Conservation (phyloP, 2,113 vertebrate species). For the Opisthocomus hoazin region DNA sequence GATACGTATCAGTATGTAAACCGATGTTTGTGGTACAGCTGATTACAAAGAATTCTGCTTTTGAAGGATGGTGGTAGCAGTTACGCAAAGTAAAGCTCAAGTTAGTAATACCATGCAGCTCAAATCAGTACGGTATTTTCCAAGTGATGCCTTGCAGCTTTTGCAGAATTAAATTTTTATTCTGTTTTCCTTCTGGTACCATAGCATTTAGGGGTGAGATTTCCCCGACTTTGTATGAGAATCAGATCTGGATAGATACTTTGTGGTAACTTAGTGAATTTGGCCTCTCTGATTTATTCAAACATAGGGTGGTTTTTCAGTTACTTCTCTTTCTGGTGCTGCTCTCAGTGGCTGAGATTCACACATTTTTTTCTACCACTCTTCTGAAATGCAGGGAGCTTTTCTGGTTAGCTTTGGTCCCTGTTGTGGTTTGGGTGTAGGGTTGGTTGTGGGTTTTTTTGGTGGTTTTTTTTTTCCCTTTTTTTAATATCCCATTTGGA, state of each 20-base stretch:
- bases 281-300: not conserved
- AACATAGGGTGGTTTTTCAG: not conserved
- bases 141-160: not conserved
- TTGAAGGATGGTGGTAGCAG: not conserved
- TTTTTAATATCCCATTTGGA: not conserved
- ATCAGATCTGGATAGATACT: not conserved
- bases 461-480: not conserved
- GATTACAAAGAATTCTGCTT: not conserved
- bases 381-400: not conserved
- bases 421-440: not conserved
- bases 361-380: not conserved
- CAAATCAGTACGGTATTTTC: not conserved
- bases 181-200: not conserved
- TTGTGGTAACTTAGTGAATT: not conserved
- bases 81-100: not conserved
- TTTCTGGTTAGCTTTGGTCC: not conserved
- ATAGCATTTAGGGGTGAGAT: not conserved
- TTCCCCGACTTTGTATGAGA: not conserved
- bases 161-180: not conserved
- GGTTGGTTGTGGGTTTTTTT: no score
- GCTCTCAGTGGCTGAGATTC: not conserved
- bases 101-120: not conserved
- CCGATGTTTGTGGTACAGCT: fast-evolving
- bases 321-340: not conserved
- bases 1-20: not conserved